These are phyloP conservation scores for Drosophila micromelanica DNA, from an alignment of 1,140 invertebrate species.

Conservation along the genomic window DNA sequence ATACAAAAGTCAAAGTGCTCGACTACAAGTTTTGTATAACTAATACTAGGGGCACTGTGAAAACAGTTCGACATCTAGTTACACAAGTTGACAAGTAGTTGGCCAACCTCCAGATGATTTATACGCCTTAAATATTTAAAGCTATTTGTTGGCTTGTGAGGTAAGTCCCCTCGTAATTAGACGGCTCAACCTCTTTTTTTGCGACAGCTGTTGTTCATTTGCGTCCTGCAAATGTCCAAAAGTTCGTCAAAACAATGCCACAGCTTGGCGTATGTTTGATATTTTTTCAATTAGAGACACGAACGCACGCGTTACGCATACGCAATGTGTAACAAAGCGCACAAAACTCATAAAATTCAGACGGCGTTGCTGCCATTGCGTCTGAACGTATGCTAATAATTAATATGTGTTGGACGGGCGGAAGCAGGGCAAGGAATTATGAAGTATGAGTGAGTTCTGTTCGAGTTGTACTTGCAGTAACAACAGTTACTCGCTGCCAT, in stretches of 20 bases:
- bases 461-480: constrained; percentile 27
- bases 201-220: constrained; percentile 59
- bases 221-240: constrained; percentile 1
- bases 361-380: constrained; percentile 10
- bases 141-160: constrained; percentile 4
- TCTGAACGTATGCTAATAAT: constrained; percentile 68
- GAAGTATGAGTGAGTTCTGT: constrained; percentile 57
- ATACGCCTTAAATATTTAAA: constrained; percentile 15
- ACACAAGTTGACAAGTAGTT: constrained; percentile 19
- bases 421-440: constrained; percentile 47
- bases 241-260: constrained; percentile 56
- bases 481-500: constrained; percentile 13
- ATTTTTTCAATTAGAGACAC: constrained; percentile 77
- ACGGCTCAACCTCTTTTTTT: not conserved
- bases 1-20: constrained; percentile 32
- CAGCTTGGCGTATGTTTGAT: constrained; percentile 52
- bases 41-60: constrained; percentile 11
- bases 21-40: constrained; percentile 25
- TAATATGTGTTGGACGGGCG: constrained; percentile 52
- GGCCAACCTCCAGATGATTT: constrained; percentile 23
- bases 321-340: constrained; percentile 52
- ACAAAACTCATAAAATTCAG: constrained; percentile 72
- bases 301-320: constrained; percentile 65
- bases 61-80: constrained; percentile 12
- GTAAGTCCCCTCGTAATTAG: not conserved